phyloP scores from a whole-genome alignment of 2,797 vertebrate species.

The Sternarchorhynchus goeldii region DNA sequence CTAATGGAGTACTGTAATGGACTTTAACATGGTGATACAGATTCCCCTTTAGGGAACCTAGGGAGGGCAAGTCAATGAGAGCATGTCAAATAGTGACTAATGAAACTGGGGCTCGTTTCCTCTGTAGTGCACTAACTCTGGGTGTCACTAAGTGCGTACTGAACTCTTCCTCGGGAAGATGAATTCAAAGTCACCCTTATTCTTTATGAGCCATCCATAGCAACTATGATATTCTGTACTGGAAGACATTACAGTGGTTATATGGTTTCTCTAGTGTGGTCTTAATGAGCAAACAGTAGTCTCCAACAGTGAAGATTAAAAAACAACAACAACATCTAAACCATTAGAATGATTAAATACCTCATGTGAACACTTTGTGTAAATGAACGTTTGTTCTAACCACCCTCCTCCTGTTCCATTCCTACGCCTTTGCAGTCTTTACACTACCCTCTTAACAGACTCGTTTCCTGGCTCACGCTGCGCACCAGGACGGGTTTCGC shows the following conservation, averaged over 20 bases:
- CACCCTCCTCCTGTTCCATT: not conserved
- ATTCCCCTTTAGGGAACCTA: slow-evolving; percentile 39
- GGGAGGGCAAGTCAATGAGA: slow-evolving; percentile 41
- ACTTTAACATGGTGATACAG: slow-evolving; percentile 36
- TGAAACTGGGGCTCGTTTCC: slow-evolving; percentile 36
- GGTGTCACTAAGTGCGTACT: not conserved
- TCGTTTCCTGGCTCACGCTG: not conserved
- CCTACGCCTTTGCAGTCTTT: slow-evolving; percentile 8
- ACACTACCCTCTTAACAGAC: not conserved
- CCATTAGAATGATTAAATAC: slow-evolving; percentile 21
- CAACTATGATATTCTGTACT: not conserved
- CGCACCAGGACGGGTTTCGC: not conserved
- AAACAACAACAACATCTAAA: not conserved
- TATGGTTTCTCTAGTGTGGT: not conserved
- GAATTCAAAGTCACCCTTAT: slow-evolving; percentile 9
- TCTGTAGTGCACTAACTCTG: slow-evolving; percentile 17
- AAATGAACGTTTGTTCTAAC: slow-evolving; percentile 16
- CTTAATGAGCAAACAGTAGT: not conserved
- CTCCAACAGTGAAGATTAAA: not conserved
- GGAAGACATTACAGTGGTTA: not conserved
- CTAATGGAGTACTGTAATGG: slow-evolving; percentile 48
- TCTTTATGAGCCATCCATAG: not conserved
- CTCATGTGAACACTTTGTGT: not conserved
- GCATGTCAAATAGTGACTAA: slow-evolving; percentile 43
- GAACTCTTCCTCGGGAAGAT: slow-evolving; percentile 2